These are phyloP conservation scores for Leucoptera coffeella DNA, from an alignment of 2,888 invertebrate genomes.

Conservation along the genomic window DNA sequence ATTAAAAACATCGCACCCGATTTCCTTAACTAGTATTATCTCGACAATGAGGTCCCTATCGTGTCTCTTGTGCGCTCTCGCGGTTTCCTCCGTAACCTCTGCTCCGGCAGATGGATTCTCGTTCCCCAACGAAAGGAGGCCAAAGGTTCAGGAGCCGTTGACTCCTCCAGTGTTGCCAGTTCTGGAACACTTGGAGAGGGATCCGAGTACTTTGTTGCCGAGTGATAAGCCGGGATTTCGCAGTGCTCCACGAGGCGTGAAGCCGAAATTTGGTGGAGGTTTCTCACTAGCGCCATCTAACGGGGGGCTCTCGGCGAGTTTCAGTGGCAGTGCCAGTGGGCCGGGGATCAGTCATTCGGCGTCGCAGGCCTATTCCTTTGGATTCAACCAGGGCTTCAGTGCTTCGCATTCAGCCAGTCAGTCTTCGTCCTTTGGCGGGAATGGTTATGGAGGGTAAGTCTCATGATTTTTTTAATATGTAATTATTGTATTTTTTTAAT, in stretches of 20 bases:
- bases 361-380: constrained; percentile 40
- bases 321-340: constrained; percentile 35
- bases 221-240: constrained; percentile 2
- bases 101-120: constrained; percentile 29
- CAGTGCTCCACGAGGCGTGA: constrained; percentile 10
- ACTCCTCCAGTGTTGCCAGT: constrained; percentile 45
- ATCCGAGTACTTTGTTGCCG: constrained; percentile 35
- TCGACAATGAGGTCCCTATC: constrained; percentile 29
- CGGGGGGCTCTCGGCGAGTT: constrained; percentile 34
- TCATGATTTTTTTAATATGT: background rate
- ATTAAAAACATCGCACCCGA: constrained; percentile 42
- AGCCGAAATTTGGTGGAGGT: constrained; percentile 29
- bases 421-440: constrained; percentile 38
- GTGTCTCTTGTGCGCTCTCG: constrained; percentile 18
- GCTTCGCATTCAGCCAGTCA: constrained; percentile 45
- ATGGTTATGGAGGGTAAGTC: background rate
- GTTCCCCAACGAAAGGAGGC: constrained; percentile 30
- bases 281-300: constrained; percentile 35
- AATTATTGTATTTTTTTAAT: no score
- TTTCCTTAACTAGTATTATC: constrained; percentile 25
- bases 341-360: constrained; percentile 37
- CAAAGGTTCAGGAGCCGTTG: constrained; percentile 33
- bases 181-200: constrained; percentile 42
- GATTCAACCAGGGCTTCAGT: constrained; percentile 44
- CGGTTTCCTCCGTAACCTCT: constrained; percentile 13